Evolutionary conservation across 1,140 invertebrate species (phyloP).

Genomic region (Dermatophagoides farinae): DNA sequence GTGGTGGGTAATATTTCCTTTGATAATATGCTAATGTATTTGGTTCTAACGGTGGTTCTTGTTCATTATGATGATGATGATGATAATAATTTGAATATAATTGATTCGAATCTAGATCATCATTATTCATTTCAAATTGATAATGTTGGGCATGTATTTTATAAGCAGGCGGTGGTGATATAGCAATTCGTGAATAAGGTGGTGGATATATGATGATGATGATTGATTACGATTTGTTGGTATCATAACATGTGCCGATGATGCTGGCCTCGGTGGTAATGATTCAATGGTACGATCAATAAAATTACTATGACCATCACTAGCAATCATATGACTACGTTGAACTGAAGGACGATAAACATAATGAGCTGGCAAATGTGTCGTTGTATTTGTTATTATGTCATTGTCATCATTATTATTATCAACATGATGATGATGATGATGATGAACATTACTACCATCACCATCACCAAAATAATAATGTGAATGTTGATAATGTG

Average conservation of each 20-base stretch:
- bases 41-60: not conserved
- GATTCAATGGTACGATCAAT: not conserved
- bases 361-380: not conserved
- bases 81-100: not conserved
- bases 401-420: too few species aligned
- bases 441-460: too few species aligned
- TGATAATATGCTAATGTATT: not conserved
- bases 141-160: slow-evolving; percentile 12
- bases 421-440: too few species aligned
- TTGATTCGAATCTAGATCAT: not conserved
- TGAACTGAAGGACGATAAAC: not conserved
- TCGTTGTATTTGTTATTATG: too few species aligned
- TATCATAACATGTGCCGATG: slow-evolving; percentile 1
- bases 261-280: slow-evolving; percentile 13
- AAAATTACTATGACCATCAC: not conserved
- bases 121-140: not conserved
- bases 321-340: not conserved
- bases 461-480: not conserved
- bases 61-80: not conserved
- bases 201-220: slow-evolving; percentile 9
- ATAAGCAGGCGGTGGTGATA: slow-evolving; percentile 19
- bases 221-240: not conserved
- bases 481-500: not conserved
- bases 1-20: not conserved
- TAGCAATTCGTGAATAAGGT: slow-evolving; percentile 15